A percentile compares a stretch with the other conserved stretches of the same genome.
phyloP scores from a whole-genome alignment of 2,888 invertebrate genomes.

The Automeris io region DNA sequence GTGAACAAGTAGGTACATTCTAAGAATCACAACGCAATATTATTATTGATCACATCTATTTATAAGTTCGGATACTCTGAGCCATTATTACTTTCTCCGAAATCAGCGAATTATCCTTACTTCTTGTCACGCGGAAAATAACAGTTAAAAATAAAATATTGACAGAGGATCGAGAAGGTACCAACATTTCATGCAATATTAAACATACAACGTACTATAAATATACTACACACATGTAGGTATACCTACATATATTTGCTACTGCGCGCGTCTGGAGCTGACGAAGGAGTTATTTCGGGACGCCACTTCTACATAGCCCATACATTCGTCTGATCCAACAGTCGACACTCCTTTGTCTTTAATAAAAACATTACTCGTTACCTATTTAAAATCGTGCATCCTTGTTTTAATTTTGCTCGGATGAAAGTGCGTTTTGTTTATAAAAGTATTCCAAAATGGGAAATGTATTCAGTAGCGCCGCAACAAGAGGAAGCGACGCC shows the following conservation, averaged over 20 bases:
- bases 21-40: neutral
- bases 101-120: conserved; percentile 22
- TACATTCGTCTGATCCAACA: conserved; percentile 48
- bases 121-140: conserved; percentile 41
- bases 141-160: conserved; percentile 61
- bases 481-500: conserved; percentile 36
- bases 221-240: too few species aligned
- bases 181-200: conserved; percentile 30
- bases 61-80: neutral
- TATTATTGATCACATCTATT: neutral
- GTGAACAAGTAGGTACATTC: neutral
- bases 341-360: conserved; percentile 68
- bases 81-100: conserved; percentile 24
- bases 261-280: conserved; percentile 57
- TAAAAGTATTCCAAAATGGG: conserved; percentile 73
- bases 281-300: conserved; percentile 69
- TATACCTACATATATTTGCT: too few species aligned
- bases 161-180: conserved; percentile 46
- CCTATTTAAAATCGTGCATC: conserved; percentile 47
- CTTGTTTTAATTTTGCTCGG: conserved; percentile 34
- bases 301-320: conserved; percentile 35
- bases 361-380: conserved; percentile 54
- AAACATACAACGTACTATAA: conserved; percentile 26
- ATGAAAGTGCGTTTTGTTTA: conserved; percentile 53
- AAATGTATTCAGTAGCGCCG: conserved; percentile 55